A percentile compares a stretch with the other conserved stretches of the same genome.
These are phyloP conservation scores for Zootoca vivipara DNA, from an alignment of 2,113 vertebrate species.

Conservation along the genomic window DNA sequence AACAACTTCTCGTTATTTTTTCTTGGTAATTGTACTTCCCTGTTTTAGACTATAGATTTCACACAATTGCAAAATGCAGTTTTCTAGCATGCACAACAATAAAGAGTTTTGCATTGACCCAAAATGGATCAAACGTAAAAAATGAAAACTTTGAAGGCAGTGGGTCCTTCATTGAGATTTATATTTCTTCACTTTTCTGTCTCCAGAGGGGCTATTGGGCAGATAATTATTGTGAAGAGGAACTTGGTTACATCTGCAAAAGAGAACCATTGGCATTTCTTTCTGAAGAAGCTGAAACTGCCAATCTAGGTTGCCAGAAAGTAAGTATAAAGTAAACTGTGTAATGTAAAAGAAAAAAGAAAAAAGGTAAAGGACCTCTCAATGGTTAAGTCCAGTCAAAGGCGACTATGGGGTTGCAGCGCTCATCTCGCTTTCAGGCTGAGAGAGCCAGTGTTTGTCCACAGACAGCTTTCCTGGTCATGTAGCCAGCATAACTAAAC, in stretches of 20 bases:
- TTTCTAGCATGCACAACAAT: not conserved
- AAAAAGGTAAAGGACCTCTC: no score
- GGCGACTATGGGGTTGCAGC: no score
- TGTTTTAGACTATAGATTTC: not conserved
- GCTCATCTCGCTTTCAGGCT: no score
- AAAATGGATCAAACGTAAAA: not conserved
- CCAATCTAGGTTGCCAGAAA: conserved; percentile 79
- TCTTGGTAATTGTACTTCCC: no score
- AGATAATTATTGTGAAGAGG: conserved; percentile 84
- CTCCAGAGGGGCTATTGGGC: conserved; percentile 88
- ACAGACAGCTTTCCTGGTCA: no score
- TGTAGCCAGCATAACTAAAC: no score
- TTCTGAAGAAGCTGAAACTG: conserved; percentile 58
- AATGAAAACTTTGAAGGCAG: not conserved
- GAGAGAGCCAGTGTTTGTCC: no score
- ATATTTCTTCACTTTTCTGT: conserved; percentile 1
- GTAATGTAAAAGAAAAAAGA: not conserved
- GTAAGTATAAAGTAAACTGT: conserved; percentile 74
- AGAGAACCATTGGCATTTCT: conserved; percentile 77
- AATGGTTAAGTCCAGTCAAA: no score
- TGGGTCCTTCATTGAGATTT: not conserved
- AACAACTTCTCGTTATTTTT: no score
- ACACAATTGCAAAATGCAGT: not conserved
- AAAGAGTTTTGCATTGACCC: not conserved
- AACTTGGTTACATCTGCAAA: conserved; percentile 88